Conservation (phyloP, 2,888 invertebrate genomes). For the Busseola fusca region DNA sequence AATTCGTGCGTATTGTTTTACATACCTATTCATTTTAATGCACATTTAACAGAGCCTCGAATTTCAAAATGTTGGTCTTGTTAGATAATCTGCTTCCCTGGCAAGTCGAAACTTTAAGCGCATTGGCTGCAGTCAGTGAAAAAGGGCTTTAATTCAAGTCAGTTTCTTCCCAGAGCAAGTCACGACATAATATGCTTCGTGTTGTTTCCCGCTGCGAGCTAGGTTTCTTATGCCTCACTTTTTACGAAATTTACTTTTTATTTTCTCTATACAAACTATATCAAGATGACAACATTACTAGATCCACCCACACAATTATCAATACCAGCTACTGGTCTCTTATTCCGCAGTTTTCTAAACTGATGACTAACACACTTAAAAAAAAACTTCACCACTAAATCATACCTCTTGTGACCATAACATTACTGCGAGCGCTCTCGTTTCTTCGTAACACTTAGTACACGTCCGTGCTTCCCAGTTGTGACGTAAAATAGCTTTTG, state of each 20-base stretch:
- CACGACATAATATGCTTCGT: conserved; percentile 74
- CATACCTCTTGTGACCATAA: conserved; percentile 32
- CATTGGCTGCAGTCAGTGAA: conserved; percentile 52
- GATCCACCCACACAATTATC: conserved; percentile 2
- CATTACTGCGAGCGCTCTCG: conserved; percentile 30
- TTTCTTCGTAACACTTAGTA: conserved; percentile 48
- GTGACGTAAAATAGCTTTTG: conserved; percentile 67
- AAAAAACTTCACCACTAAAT: conserved; percentile 13
- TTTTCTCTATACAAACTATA: conserved; percentile 16
- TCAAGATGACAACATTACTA: conserved; percentile 19
- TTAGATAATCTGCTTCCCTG: conserved; percentile 9
- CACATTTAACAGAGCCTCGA: background rate
- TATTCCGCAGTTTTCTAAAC: background rate
- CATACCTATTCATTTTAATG: background rate
- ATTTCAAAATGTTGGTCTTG: conserved; percentile 2
- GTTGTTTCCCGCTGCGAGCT: conserved; percentile 71
- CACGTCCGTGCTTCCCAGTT: conserved; percentile 43
- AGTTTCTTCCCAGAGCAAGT: conserved; percentile 64
- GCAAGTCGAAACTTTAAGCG: conserved; percentile 29
- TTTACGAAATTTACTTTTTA: conserved; percentile 50
- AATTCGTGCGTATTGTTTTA: background rate
- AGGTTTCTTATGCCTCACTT: conserved; percentile 58
- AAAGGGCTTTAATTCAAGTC: conserved; percentile 61
- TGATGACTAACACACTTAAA: background rate
- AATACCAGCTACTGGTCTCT: conserved; percentile 1